Evolutionary conservation across 2,888 invertebrate genomes (phyloP), one percentile per base, ranked within the genome.

Genomic region (Anticlea derivata): DNA sequence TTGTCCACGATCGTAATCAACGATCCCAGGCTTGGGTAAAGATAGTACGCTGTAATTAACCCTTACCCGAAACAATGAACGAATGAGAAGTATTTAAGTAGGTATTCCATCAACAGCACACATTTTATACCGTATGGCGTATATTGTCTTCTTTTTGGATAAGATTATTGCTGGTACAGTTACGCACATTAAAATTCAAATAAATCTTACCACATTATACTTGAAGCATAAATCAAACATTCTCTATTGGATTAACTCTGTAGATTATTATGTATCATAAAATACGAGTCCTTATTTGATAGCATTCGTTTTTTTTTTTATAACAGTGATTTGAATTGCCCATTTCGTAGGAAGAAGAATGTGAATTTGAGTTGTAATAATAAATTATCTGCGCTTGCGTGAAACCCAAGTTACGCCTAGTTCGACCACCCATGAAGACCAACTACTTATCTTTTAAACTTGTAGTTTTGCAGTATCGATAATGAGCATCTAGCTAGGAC

Each of bases 1-100:
- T 72, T 60, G 66, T 70, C 68, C 70, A 67, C 70, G 80, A 78
- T 81, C 68, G 52, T 74, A 72, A 82, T 81, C 79, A 60, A 60
- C 54, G 63, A 65, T 72, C 68, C 68, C 67, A 68, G 67, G 66
- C 69, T 50, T 47, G 57, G 58, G 52, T 58, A 45, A 56, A 61
- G 55, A 61, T 61, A 59, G 50, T 45, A 35, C 46, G 41, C 26
- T 51, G 45, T 46, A 62, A 62, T 62, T 60, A 62, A 60, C 62
- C 60, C 56, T 60, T 56, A 41, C 34, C 56, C 37, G 41, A 51
- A 55, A 60, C 62, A 60, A 62, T 56, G 58, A 56, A 53, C 50
- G 40, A 56, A 54, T 57, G 57, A 49, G 59, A 60, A 58, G 52
- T 49, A 45, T 53, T 49, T 31, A 51, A 40, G 39, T 44, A 43